Evolutionary conservation across 2,888 invertebrate genomes (phyloP), one percentile per base, ranked within the genome.

Genomic region (Perdita meconis): DNA sequence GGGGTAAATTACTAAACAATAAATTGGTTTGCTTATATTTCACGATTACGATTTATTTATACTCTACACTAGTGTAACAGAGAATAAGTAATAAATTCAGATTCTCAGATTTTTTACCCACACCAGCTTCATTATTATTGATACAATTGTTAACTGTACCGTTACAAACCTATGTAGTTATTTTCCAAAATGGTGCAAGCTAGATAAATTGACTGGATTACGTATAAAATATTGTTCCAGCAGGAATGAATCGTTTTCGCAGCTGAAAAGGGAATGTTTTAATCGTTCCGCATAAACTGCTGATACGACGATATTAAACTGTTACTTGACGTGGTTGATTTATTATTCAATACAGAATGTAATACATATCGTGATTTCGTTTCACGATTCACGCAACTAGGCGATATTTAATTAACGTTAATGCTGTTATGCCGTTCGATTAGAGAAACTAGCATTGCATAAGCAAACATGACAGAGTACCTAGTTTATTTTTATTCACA

Each of bases 291-390:
- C 19, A 68, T 68, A 42, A 64, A 64, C 64, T 64, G 75, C 75
- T 77, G 77, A 77, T 64, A 68, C 22, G 55, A 53, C 76, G 68
- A 59, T 77, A 77, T 77, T 68, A 77, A 75, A 77, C 63, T 64
- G 68, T 75, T 77, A 47, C 63, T 57, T 63, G 67, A 63, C 76
- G n/a, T 63, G 24, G 10, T 34, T 63, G 76, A 77, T 77, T 74
- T 74, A 77, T 74, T 68, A 77, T 73, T 57, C 67, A 38, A 47
- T 47, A 42, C 55, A 42, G 66, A 57, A 38, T 47, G 65, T 22
- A 61, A 76, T 67, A n/a, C n/a, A n/a, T n/a, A 74, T 74, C 74
- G 3, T 40, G 44, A 60, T 74, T 74, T 74, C 66, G n/a, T 65
- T 67, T 67, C 36, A 22, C 12, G 36, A 67, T 51, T 67, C 74